phyloP scores from a whole-genome alignment of 2,888 invertebrate genomes.

The Molanna angustata region DNA sequence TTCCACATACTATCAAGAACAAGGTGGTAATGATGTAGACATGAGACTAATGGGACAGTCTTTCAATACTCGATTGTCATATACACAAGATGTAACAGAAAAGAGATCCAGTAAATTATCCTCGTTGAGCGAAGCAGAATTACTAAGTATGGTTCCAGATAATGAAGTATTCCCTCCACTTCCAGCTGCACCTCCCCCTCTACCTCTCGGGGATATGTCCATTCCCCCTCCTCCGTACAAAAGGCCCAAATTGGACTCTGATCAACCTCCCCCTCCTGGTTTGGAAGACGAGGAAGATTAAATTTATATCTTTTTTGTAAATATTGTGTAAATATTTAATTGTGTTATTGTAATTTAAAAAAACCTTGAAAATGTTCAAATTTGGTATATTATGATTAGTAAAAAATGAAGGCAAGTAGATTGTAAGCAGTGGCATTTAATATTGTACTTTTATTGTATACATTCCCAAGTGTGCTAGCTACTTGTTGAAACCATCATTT shows the following conservation, averaged over 20 bases:
- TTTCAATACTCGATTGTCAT: background rate
- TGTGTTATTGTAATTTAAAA: too few relatives aligned
- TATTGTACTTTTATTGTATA: too few relatives aligned
- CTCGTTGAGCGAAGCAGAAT: conserved; percentile 47
- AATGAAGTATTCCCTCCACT: conserved; percentile 34
- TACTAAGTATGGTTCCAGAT: conserved; percentile 49
- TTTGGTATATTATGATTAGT: too few relatives aligned
- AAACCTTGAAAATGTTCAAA: too few relatives aligned
- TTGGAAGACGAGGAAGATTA: conserved; percentile 32
- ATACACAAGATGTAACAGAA: conserved; percentile 6
- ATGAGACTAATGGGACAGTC: conserved; percentile 42
- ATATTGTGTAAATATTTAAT: background rate
- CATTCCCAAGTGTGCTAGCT: too few relatives aligned
- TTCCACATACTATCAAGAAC: conserved; percentile 28
- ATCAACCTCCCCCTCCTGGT: conserved; percentile 37
- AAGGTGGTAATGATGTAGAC: conserved; percentile 41
- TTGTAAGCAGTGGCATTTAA: too few relatives aligned
- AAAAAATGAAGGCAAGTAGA: too few relatives aligned
- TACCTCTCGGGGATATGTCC: conserved; percentile 13
- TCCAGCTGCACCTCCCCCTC: conserved; percentile 14
- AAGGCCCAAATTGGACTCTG: conserved; percentile 32
- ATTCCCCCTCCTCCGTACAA: conserved; percentile 31
- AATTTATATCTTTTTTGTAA: background rate
- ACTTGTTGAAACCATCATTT: too few relatives aligned
- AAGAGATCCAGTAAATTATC: conserved; percentile 40